Evolutionary conservation across 2,797 vertebrate genomes (phyloP).

Genomic region (Florisuga fusca): DNA sequence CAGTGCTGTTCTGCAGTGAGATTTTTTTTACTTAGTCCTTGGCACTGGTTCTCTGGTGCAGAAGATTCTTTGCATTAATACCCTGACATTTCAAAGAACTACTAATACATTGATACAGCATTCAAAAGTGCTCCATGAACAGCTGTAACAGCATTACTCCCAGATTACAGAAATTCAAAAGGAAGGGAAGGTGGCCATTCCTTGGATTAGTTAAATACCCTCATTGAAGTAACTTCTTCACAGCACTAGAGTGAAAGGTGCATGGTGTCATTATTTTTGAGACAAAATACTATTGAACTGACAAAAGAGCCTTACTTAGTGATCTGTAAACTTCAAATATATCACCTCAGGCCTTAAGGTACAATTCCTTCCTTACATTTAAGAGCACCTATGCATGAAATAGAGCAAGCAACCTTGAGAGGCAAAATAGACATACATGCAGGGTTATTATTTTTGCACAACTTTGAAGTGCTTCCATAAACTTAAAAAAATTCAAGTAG

Average conservation of each 20-base stretch:
- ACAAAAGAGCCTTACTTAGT: neutral
- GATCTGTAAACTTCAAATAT: neutral
- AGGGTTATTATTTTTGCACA: neutral
- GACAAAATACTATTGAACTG: neutral
- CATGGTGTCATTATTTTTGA: neutral
- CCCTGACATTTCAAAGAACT: neutral
- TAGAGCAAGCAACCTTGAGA: neutral
- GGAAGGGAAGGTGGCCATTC: neutral
- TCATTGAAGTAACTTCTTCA: neutral
- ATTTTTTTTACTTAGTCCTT: neutral
- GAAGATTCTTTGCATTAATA: neutral
- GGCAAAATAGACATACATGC: accelerated
- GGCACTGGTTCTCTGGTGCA: neutral
- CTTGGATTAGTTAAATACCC: neutral
- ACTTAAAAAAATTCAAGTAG: neutral
- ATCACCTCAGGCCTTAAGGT: neutral
- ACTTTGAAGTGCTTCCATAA: neutral
- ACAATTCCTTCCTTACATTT: neutral
- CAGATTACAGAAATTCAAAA: neutral
- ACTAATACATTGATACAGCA: neutral
- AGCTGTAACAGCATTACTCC: neutral
- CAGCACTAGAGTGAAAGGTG: neutral
- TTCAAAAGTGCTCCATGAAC: neutral
- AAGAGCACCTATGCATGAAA: neutral
- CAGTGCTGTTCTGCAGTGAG: neutral